phyloP scores from a whole-genome alignment of 2,113 vertebrate species.

The Pomatostomus ruficeps region DNA sequence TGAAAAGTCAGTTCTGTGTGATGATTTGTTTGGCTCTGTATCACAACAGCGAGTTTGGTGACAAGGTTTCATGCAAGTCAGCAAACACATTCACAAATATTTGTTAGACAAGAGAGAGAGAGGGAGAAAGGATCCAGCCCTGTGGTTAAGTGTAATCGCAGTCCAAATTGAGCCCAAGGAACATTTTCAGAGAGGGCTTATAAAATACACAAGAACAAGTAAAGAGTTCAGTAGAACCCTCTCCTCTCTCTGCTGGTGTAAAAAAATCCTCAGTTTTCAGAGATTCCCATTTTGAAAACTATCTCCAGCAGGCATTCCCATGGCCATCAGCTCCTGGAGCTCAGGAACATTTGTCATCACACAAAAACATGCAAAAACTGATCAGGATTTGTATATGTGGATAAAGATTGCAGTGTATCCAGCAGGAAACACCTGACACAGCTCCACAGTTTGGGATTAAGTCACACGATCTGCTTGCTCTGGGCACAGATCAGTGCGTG shows the following conservation, averaged over 20 bases:
- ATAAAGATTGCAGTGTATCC: background rate
- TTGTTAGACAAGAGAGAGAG: background rate
- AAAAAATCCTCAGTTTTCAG: background rate
- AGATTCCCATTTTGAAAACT: background rate
- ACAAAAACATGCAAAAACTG: background rate
- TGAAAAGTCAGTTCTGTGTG: background rate
- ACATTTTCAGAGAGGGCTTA: background rate
- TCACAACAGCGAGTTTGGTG: background rate
- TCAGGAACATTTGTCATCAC: background rate
- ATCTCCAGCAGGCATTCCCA: background rate
- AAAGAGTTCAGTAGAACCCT: background rate
- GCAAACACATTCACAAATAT: background rate
- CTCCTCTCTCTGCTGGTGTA: background rate
- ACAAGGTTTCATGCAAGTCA: background rate
- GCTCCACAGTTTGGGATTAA: background rate
- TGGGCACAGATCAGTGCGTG: background rate
- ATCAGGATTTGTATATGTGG: background rate
- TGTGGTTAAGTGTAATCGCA: background rate
- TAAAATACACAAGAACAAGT: background rate
- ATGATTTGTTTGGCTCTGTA: background rate
- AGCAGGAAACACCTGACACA: background rate
- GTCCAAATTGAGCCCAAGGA: background rate
- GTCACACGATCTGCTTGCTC: background rate
- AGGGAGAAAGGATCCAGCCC: background rate
- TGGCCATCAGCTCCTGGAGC: background rate